Base-by-base conservation (phyloP, 2,888 invertebrate species). In the Heliconius ethilla region DNA sequence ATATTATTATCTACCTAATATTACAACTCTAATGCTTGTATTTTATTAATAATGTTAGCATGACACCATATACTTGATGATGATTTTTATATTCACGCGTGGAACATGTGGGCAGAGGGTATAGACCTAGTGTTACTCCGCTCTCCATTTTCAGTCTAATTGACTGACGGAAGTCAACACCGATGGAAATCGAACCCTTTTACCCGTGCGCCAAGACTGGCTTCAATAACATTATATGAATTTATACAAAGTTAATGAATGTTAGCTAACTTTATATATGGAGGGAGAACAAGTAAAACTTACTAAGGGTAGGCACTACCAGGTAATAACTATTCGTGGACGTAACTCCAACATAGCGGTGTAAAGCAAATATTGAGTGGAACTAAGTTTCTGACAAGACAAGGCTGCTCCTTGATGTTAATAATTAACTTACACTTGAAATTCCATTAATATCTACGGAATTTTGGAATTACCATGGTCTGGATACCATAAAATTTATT, bases 291-390 rank as follows among this genome's bases (percentile, higher is more conserved):
- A 89, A 89, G 88, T 87, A 86, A 81, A 89, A 89, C 86, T 89
- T 90, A 85, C 85, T 85, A 86, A 83, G 85, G 83, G 85, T 86
- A 85, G 85, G 85, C 85, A 82, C 80, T 76, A 83, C 78, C 83
- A 84, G 83, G 84, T 85, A 84, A 82, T 83, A 85, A 85, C 84
- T 85, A 83, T 82, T 80, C 82, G 84, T 82, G 83, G 86, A 82
- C 89, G 86, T 85, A 90, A 90, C 88, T 91, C 84, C 87, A 90
- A 91, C 87, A 88, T 83, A 86, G 87, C 67, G 86, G 86, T 86
- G 86, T 82, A 91, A 90, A 87, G 89, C 91, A 91, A 92, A 92
- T 91, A 92, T 91, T 90, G 89, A 88, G 85, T 85, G 85, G 86
- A 89, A 90, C 87, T 86, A 86, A 89, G 89, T 91, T 91, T 88